Base-by-base conservation (phyloP, 2,113 vertebrate genomes). In the Corynorhinus townsendii region DNA sequence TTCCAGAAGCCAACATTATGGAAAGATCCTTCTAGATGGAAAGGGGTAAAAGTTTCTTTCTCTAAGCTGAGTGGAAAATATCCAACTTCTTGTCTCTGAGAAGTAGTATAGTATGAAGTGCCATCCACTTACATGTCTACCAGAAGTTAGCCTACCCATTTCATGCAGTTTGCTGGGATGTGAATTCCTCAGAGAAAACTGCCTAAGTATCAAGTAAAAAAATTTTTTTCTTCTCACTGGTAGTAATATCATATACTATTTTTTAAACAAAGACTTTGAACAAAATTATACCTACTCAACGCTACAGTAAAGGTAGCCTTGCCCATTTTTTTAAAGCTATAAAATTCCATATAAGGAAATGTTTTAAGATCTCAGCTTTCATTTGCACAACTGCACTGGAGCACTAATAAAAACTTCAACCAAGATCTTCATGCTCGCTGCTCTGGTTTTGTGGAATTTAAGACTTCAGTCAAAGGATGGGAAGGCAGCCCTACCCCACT, bases 111-210 rank as follows among this genome's bases (percentile, higher is more conserved):
- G 12, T 40, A 77, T 73, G n/a, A 68, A 28, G 84, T 71, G 49
- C 19, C 81, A 1, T 75, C n/a, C 26, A 52, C 75, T 40, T 87
- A 54, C 22, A 43, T 76, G 85, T 45, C 33, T 20, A 64, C 22
- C 62, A 90, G 54, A 84, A 91, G 79, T 43, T 40, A 56, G 30
- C 11, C 52, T 73, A 0, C 26, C 35, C n/a, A 54, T 56, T 75
- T 72, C 75, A n/a, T 62, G 69, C 64, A 59, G 14, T 88, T 62
- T 49, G 79, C 73, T 96, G 49, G 79, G 90, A 85, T 73, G 59
- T 75, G 69, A 94, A 84, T 83, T 73, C 47, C 68, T 71, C 40
- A 22, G 72, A 96, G n/a, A 91, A 91, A 92, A 75, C 62, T 52
- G 15, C 11, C 0, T 49, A 81, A 72, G 33, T 77, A 91, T 89